phyloP scores from a whole-genome alignment of 2,113 vertebrate species.

The Fulica atra region DNA sequence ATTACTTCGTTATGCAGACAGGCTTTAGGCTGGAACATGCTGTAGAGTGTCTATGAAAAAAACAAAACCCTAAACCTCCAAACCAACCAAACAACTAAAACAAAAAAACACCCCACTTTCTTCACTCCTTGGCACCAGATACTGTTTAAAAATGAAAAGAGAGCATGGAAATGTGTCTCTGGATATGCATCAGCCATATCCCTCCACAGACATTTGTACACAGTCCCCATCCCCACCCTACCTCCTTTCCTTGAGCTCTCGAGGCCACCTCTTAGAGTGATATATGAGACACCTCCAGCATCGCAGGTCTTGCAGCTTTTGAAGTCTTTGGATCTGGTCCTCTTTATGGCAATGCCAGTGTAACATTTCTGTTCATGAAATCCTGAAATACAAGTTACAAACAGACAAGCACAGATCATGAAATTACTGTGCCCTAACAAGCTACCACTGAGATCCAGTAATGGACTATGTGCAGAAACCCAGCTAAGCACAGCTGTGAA shows the following conservation, averaged over 20 bases:
- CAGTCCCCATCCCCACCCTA: neutral
- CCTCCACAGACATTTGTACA: neutral
- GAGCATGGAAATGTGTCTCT: neutral
- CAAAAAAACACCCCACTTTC: too few species aligned
- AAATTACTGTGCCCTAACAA: neutral
- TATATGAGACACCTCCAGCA: neutral
- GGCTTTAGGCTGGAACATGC: neutral
- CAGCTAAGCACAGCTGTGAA: neutral
- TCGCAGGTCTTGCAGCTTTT: neutral
- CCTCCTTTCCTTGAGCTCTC: neutral
- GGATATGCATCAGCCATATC: neutral
- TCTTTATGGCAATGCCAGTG: neutral
- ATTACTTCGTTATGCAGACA: neutral
- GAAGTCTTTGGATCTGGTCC: neutral
- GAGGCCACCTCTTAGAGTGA: neutral
- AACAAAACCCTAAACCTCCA: too few species aligned
- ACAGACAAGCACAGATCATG: neutral
- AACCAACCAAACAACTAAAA: too few species aligned
- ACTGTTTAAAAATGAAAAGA: neutral
- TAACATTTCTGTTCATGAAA: neutral
- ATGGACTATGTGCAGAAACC: neutral
- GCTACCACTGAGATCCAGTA: neutral
- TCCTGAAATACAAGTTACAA: neutral
- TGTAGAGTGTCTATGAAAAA: neutral
- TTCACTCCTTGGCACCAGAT: neutral